A percentile compares a stretch with the other conserved stretches of the same genome.
These are phyloP conservation scores for Cinclus mexicanus DNA, from an alignment of 2,113 vertebrate genomes.

Conservation along the genomic window DNA sequence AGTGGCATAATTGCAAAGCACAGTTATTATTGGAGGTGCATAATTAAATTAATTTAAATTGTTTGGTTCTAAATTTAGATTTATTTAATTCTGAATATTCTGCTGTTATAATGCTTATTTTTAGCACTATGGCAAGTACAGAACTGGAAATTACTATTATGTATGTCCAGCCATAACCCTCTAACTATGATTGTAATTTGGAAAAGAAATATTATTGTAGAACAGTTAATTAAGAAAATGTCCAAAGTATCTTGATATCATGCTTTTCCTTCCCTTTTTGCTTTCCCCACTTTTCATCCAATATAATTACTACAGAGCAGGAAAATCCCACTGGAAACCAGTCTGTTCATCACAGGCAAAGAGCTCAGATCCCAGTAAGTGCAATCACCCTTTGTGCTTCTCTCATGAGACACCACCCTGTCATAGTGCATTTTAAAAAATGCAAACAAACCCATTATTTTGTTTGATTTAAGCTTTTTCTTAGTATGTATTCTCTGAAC, in stretches of 20 bases:
- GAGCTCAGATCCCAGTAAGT: slow-evolving; percentile 88
- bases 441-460: background rate
- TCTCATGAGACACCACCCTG: background rate
- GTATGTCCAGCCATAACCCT: background rate
- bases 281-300: background rate
- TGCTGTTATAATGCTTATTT: background rate
- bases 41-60: slow-evolving; percentile 37
- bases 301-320: slow-evolving; percentile 63
- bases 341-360: slow-evolving; percentile 82
- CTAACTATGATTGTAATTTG: background rate
- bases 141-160: background rate
- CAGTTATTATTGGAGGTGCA: background rate
- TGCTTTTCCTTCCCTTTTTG: background rate
- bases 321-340: slow-evolving; percentile 82
- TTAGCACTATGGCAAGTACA: background rate
- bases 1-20: slow-evolving; percentile 27
- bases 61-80: slow-evolving; percentile 7
- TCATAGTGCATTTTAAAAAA: background rate
- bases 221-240: background rate
- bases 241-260: background rate
- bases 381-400: background rate
- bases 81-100: background rate
- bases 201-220: background rate
- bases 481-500: background rate
- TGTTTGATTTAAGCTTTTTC: background rate